phyloP scores from a whole-genome alignment of 2,888 invertebrate genomes.

The Mythimna albipuncta region DNA sequence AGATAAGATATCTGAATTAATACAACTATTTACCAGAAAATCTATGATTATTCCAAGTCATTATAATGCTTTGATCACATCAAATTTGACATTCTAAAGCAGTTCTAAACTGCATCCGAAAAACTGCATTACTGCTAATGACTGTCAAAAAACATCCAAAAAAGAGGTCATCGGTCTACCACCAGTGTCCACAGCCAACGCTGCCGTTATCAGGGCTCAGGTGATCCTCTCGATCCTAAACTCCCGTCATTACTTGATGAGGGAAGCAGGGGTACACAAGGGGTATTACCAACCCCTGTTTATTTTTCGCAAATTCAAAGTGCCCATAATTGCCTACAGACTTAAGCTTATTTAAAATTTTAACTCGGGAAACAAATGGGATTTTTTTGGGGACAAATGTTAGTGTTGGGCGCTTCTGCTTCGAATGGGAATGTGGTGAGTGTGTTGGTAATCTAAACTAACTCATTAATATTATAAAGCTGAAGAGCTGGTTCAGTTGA shows the following conservation, averaged over 20 bases:
- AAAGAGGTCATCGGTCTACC: neutral
- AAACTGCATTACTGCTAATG: neutral
- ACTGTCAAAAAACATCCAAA: neutral
- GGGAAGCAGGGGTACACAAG: slow-evolving; percentile 67
- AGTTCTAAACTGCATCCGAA: neutral
- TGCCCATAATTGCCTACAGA: slow-evolving; percentile 78
- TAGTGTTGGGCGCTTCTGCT: slow-evolving; percentile 54
- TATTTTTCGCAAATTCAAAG: slow-evolving; percentile 76
- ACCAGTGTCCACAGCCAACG: slow-evolving; percentile 38
- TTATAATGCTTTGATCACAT: neutral
- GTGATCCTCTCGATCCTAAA: slow-evolving; percentile 79
- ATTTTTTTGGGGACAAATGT: slow-evolving; percentile 58
- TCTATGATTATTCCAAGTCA: neutral
- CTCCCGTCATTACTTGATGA: slow-evolving; percentile 84
- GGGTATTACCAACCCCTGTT: slow-evolving; percentile 78
- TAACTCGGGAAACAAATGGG: slow-evolving; percentile 66
- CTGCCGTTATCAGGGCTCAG: slow-evolving; percentile 73
- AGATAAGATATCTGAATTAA: neutral
- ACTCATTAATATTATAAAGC: too few relatives aligned
- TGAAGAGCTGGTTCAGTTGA: too few relatives aligned
- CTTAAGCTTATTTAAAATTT: slow-evolving; percentile 79
- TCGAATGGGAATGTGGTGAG: slow-evolving; percentile 2
- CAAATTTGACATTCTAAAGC: neutral
- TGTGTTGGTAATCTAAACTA: slow-evolving; percentile 8
- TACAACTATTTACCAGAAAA: neutral